Evolutionary conservation across 2,888 invertebrate genomes (phyloP).

Genomic region (Spisula subtruncata): DNA sequence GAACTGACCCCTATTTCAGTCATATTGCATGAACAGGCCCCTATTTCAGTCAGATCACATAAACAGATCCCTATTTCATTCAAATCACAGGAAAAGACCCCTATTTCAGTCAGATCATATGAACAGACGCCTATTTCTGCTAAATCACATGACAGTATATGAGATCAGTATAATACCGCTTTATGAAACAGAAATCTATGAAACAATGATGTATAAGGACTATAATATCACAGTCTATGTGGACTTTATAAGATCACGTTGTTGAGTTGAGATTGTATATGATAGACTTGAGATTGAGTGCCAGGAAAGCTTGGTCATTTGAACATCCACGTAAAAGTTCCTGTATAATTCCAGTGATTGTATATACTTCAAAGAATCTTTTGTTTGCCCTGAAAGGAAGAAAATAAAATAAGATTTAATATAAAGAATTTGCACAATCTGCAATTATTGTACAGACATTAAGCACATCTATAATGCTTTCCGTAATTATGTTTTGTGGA

Average conservation of each 20-base stretch:
- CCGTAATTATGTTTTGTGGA: too few relatives aligned
- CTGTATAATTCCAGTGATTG: constrained; percentile 84
- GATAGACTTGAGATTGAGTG: constrained; percentile 86
- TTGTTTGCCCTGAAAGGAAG: constrained; percentile 83
- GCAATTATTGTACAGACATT: too few relatives aligned
- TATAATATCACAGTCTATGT: constrained; percentile 7
- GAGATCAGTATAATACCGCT: background rate
- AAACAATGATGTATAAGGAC: background rate
- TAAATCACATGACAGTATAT: background rate
- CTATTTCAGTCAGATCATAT: too few relatives aligned
- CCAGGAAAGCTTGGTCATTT: constrained; percentile 85
- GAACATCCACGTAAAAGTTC: constrained; percentile 83
- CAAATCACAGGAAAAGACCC: too few relatives aligned
- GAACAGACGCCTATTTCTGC: background rate
- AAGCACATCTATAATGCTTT: too few relatives aligned
- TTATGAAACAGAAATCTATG: background rate
- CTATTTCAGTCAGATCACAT: too few relatives aligned
- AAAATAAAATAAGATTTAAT: background rate
- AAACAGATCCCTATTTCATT: too few relatives aligned
- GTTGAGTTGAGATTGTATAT: constrained; percentile 84
- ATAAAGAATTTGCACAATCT: background rate
- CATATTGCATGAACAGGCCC: too few relatives aligned
- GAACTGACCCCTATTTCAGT: too few relatives aligned
- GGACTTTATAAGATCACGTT: background rate
- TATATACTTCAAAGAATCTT: constrained; percentile 86